These are phyloP conservation scores for Drosophila bunnanda DNA, from an alignment of 2,888 invertebrate genomes.

Conservation along the genomic window DNA sequence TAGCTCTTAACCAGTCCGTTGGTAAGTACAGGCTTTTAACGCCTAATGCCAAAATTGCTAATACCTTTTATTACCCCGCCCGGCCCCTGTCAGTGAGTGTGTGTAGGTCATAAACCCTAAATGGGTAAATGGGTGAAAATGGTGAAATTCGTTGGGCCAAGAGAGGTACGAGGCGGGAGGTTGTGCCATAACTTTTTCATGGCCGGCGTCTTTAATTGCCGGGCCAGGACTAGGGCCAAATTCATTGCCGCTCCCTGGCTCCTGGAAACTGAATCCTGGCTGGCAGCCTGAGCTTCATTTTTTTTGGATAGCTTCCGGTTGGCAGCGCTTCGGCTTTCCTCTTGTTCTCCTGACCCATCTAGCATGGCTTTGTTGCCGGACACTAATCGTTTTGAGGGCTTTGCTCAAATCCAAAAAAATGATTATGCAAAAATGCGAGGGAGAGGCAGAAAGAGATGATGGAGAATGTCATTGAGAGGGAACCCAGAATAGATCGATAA, in stretches of 20 bases:
- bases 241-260: constrained; percentile 15
- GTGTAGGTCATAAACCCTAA: constrained; percentile 14
- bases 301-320: constrained; percentile 28
- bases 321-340: constrained; percentile 15
- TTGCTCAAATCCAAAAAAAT: constrained; percentile 34
- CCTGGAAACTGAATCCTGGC: background rate
- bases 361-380: background rate
- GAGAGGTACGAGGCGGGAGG: background rate
- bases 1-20: background rate
- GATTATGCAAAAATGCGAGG: constrained; percentile 34
- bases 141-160: background rate
- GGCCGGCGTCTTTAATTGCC: constrained; percentile 37
- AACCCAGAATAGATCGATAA: background rate
- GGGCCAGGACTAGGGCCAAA: constrained; percentile 17
- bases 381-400: constrained; percentile 43
- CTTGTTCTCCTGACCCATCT: background rate
- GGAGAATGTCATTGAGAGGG: too few species aligned
- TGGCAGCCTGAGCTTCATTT: constrained; percentile 16
- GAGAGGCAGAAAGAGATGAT: background rate
- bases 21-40: constrained; percentile 13
- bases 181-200: constrained; percentile 32
- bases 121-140: constrained; percentile 8
- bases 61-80: constrained; percentile 7
- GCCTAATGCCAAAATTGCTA: constrained; percentile 13
- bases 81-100: background rate